A percentile compares a stretch with the other conserved stretches of the same genome.
phyloP scores from a whole-genome alignment of 2,888 invertebrate species.

The Eupithecia pulchellata region DNA sequence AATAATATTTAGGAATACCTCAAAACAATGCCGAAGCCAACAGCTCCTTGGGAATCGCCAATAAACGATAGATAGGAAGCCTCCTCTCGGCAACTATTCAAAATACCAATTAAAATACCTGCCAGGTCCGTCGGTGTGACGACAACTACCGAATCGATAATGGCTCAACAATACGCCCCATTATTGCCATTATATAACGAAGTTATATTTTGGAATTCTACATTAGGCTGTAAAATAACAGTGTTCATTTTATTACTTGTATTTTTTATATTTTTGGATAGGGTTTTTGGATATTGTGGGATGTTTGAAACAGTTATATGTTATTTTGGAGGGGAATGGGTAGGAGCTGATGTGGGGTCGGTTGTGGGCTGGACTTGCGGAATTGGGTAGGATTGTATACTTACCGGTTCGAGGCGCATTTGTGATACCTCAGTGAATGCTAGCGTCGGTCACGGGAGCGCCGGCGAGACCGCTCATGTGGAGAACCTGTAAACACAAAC shows the following conservation, averaged over 20 bases:
- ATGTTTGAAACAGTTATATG: slow-evolving; percentile 45
- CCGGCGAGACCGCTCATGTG: slow-evolving; percentile 76
- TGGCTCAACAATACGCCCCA: slow-evolving; percentile 73
- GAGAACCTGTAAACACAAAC: slow-evolving; percentile 60
- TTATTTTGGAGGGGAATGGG: slow-evolving; percentile 37
- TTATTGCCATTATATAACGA: slow-evolving; percentile 78
- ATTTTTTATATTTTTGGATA: slow-evolving; percentile 51
- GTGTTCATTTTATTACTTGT: slow-evolving; percentile 82
- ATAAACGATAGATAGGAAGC: slow-evolving; percentile 49
- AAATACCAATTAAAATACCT: slow-evolving; percentile 84
- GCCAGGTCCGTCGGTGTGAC: slow-evolving; percentile 83
- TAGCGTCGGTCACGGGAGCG: slow-evolving; percentile 82
- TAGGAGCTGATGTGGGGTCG: slow-evolving; percentile 32
- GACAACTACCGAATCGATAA: slow-evolving; percentile 81
- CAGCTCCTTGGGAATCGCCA: slow-evolving; percentile 63
- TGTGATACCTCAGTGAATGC: slow-evolving; percentile 84
- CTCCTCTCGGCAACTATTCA: slow-evolving; percentile 68
- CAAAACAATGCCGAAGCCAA: slow-evolving; percentile 71
- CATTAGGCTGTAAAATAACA: slow-evolving; percentile 82
- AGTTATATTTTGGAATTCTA: slow-evolving; percentile 82
- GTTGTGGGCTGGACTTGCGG: slow-evolving; percentile 32
- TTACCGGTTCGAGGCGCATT: slow-evolving; percentile 80
- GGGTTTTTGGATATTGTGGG: slow-evolving; percentile 49
- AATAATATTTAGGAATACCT: slow-evolving; percentile 75
- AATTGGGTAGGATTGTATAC: slow-evolving; percentile 56